phyloP scores from a whole-genome alignment of 2,113 vertebrate species.

The Eolophus roseicapilla region DNA sequence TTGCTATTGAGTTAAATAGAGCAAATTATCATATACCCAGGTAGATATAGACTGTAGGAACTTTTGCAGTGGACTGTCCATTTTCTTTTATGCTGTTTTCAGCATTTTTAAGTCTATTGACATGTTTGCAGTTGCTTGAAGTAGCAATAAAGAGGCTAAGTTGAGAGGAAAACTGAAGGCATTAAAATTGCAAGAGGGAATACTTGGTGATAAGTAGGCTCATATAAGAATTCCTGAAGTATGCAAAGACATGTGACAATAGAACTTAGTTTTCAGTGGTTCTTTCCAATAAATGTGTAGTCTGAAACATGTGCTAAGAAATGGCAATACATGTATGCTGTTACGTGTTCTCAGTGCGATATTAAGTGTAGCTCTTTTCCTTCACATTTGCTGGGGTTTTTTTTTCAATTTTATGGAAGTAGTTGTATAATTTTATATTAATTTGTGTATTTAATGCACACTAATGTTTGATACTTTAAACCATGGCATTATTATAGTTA shows the following conservation, averaged over 20 bases:
- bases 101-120: not conserved
- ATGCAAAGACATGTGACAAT: not conserved
- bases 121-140: not conserved
- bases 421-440: not conserved
- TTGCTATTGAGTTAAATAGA: not conserved
- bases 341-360: not conserved
- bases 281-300: not conserved
- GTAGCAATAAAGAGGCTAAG: not conserved
- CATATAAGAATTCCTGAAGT: not conserved
- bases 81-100: not conserved
- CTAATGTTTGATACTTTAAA: not conserved
- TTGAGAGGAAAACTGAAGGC: not conserved
- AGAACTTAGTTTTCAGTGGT: not conserved
- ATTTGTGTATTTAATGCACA: not conserved
- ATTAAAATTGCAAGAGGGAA: not conserved
- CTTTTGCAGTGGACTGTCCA: not conserved
- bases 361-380: not conserved
- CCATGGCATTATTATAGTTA: not conserved
- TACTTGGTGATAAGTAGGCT: not conserved
- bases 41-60: not conserved
- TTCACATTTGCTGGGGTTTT: rapidly evolving
- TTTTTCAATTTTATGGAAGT: not conserved
- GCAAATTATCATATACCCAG: not conserved
- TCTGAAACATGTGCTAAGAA: not conserved
- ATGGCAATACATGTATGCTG: not conserved